Base-by-base conservation (phyloP, 2,888 invertebrate genomes). In the Leptinotarsa tumamoca region DNA sequence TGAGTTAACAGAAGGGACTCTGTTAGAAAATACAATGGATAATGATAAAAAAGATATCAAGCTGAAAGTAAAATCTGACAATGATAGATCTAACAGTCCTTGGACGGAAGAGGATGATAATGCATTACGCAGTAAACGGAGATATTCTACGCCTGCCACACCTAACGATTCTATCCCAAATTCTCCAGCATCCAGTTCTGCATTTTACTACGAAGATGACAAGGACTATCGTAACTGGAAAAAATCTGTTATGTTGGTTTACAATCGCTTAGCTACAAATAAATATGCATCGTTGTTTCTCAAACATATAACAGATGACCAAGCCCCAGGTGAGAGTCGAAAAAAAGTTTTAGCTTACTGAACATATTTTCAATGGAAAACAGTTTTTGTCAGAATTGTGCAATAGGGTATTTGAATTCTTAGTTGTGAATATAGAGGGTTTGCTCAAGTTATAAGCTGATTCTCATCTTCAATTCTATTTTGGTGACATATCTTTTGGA, bases 211-310 rank as follows among this genome's bases (percentile, higher is more conserved):
- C 68, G 95, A 95, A 78, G 95, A 94, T 69, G 95, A 95, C 83
- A 90, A 93, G 13, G 95, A 95, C 72, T 94, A 95, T 85, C 90
- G 94, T 43, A 92, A 94, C 43, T 97, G 97, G 94, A 96, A 96
- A 89, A 97, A 97, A 86, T 94, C 96, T 0, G 94, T 98, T 68
- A 92, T 97, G 92, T 90, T 96, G 10, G 94, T 96, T 0, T 95
- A 94, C 82, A 93, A 90, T 87, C 89, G 92, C 87, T 88, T 97
- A 58, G 93, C 94, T 71, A 94, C 94, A 0, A 96, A 97, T 88
- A 97, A 96, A 88, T 94, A 94, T 88, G 94, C 98, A 0, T 94
- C 95, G 0, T 90, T 96, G 14, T 97, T 98, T 88, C 90, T 94
- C 0, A 93, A 95, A 52, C 95, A 96, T 0, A 97, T 98, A 71